Conservation (phyloP, 2,113 vertebrate species). For the Cavia porcellus region DNA sequence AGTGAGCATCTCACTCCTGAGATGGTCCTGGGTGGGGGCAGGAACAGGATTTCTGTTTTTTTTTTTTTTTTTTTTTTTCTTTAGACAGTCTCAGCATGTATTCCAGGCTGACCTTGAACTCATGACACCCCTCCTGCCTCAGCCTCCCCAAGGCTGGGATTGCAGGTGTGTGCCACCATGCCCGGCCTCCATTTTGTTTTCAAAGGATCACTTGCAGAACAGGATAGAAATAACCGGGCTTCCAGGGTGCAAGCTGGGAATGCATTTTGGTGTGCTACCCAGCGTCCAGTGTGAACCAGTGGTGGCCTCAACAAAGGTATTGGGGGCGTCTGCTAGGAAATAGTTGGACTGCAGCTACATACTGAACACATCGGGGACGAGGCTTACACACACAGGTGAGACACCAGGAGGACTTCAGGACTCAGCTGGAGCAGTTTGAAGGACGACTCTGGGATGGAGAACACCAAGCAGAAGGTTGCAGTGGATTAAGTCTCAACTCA, state of each 20-base stretch:
- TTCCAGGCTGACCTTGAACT: not conserved
- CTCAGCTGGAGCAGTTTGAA: not conserved
- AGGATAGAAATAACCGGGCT: not conserved
- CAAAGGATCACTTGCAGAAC: not conserved
- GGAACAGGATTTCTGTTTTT: not conserved
- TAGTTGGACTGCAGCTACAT: not conserved
- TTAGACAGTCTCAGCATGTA: not conserved
- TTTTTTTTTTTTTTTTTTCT: no score
- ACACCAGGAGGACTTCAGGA: not conserved
- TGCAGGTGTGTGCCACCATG: not conserved
- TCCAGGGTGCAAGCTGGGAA: not conserved
- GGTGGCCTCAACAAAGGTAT: not conserved
- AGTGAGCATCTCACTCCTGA: not conserved
- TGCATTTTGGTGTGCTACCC: not conserved
- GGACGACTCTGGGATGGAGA: no score
- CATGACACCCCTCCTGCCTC: not conserved
- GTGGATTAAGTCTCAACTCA: not conserved
- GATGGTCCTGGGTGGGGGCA: not conserved
- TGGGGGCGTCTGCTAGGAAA: not conserved
- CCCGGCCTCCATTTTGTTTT: not conserved
- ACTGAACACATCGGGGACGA: not conserved
- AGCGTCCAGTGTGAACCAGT: not conserved
- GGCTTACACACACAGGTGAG: not conserved
- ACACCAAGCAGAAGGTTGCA: not conserved
- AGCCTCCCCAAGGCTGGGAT: not conserved